These are phyloP conservation scores for Nasonia vitripennis DNA, from an alignment of 1,140 invertebrate genomes.

Conservation along the genomic window DNA sequence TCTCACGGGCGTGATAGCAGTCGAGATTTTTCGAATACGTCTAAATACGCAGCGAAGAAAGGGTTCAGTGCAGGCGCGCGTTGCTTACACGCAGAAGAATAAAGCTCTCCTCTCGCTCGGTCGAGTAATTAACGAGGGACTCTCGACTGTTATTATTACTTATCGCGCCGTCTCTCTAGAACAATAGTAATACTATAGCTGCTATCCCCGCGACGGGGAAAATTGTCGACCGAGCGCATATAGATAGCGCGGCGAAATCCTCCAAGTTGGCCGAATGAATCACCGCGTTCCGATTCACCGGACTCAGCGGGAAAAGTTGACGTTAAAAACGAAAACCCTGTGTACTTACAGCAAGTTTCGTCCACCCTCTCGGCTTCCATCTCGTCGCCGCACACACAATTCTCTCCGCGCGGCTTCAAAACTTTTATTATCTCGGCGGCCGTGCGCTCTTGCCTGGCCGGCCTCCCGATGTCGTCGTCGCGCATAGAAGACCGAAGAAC, in stretches of 20 bases:
- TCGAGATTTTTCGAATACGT: no score
- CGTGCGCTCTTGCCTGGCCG: no score
- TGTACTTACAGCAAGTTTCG: conserved; percentile 47
- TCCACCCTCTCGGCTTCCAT: not conserved
- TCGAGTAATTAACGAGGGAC: conserved; percentile 20
- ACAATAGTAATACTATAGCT: not conserved
- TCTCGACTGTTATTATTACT: conserved; percentile 26
- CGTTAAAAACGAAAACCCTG: conserved; percentile 46
- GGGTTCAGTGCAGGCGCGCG: no score
- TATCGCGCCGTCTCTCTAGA: not conserved
- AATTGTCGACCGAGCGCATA: conserved; percentile 20
- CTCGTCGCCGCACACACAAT: not conserved
- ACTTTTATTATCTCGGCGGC: conserved; percentile 44
- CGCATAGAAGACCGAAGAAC: conserved; percentile 6
- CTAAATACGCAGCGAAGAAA: no score
- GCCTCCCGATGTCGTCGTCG: not conserved
- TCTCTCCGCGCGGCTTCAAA: conserved; percentile 19
- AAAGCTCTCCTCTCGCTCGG: no score
- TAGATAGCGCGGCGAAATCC: conserved; percentile 4
- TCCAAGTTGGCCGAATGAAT: conserved; percentile 50
- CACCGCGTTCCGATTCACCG: conserved; percentile 50
- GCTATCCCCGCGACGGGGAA: not conserved
- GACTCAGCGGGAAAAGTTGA: conserved; percentile 51
- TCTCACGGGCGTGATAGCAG: conserved; percentile 7
- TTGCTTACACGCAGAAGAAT: no score